These are phyloP conservation scores for Vireo griseus DNA, from an alignment of 2,797 vertebrate species.

Conservation along the genomic window DNA sequence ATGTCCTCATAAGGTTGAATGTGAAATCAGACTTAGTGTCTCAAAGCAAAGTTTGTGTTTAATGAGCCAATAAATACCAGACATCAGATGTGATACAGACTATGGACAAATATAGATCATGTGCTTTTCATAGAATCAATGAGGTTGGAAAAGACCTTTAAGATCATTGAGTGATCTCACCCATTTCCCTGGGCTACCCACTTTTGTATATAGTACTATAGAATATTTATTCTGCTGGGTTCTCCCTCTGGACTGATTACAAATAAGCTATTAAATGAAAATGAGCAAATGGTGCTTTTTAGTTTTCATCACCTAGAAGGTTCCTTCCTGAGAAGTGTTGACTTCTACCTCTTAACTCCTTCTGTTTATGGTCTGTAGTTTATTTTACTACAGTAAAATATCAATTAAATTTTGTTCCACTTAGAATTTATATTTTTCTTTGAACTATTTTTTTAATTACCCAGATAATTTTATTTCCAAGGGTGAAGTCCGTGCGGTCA, in stretches of 20 bases:
- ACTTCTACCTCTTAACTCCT: not conserved
- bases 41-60: not conserved
- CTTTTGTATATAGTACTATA: not conserved
- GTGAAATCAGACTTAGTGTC: conserved; percentile 3
- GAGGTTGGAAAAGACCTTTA: not conserved
- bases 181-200: not conserved
- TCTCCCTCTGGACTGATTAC: not conserved
- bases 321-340: not conserved
- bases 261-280: not conserved
- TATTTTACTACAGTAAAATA: not conserved
- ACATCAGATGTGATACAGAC: not conserved
- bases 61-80: conserved; percentile 26
- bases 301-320: not conserved
- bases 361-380: not conserved
- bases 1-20: conserved; percentile 20
- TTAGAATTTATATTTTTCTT: not conserved
- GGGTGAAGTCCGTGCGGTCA: not conserved
- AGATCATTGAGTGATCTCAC: not conserved
- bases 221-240: not conserved
- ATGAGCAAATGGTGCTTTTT: not conserved
- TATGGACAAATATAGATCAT: not conserved
- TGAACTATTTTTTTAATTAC: not conserved
- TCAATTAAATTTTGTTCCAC: not conserved
- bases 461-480: not conserved
- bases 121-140: not conserved